phyloP scores from a whole-genome alignment of 23 tunicate species.

The Styela clava region DNA sequence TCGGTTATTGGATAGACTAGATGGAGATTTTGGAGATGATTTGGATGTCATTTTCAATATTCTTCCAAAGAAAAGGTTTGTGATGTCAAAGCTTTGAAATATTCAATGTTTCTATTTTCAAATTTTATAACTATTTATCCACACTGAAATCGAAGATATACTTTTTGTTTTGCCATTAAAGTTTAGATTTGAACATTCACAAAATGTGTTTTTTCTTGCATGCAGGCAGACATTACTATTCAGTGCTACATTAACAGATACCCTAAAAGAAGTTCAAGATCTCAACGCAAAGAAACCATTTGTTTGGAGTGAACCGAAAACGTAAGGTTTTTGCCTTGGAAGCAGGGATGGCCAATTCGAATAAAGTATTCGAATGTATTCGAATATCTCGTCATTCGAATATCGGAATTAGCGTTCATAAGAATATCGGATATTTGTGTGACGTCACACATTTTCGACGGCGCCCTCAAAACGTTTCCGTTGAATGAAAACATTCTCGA shows the following conservation, averaged over 20 bases:
- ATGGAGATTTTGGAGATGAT: conserved; percentile 93
- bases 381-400: too few relatives aligned
- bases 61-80: conserved; percentile 85
- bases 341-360: too few relatives aligned
- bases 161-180: too few relatives aligned
- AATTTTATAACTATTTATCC: background rate
- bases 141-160: too few relatives aligned
- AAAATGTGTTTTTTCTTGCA: background rate
- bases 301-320: conserved; percentile 69
- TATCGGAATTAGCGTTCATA: too few relatives aligned
- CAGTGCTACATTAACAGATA: conserved; percentile 95
- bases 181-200: background rate
- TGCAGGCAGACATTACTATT: conserved; percentile 86
- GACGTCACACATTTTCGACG: too few relatives aligned
- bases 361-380: too few relatives aligned
- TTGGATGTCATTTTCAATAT: conserved; percentile 64
- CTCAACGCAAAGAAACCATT: conserved; percentile 76
- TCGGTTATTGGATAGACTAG: conserved; percentile 79
- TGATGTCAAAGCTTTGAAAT: background rate
- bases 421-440: too few relatives aligned
- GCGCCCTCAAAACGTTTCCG: too few relatives aligned
- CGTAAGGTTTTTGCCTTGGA: conserved; percentile 52
- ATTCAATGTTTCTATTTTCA: background rate
- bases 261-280: conserved; percentile 75
- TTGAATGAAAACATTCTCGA: too few relatives aligned